phyloP scores from a whole-genome alignment of 2,888 invertebrate genomes.

The Limnephilus rhombicus region DNA sequence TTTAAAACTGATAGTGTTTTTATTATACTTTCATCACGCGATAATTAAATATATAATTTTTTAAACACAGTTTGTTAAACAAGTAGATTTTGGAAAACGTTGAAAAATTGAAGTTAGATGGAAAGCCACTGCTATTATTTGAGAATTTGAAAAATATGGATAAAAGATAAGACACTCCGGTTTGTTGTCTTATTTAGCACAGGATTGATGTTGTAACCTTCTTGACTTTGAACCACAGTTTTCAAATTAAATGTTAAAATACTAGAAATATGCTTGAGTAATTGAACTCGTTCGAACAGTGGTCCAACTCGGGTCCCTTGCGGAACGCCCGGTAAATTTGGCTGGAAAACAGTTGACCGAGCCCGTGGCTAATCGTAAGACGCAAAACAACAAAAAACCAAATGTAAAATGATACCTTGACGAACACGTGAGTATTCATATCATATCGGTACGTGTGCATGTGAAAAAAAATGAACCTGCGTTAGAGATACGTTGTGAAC shows the following conservation, averaged over 20 bases:
- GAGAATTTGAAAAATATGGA: no score
- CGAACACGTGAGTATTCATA: conserved; percentile 8
- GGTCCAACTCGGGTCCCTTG: neutral
- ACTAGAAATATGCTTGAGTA: neutral
- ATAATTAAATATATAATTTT: neutral
- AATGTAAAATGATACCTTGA: conserved; percentile 29
- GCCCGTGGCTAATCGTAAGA: conserved; percentile 14
- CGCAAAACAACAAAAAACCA: conserved; percentile 1
- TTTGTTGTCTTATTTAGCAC: no score
- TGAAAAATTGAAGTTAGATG: no score
- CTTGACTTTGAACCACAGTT: neutral
- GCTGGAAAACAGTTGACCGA: neutral
- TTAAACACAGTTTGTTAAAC: no score
- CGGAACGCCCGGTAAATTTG: neutral
- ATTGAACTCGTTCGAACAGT: neutral
- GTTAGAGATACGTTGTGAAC: neutral
- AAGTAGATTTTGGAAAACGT: neutral
- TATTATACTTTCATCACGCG: neutral
- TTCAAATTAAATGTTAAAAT: neutral
- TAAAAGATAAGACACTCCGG: no score
- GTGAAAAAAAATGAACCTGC: neutral
- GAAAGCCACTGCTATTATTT: no score
- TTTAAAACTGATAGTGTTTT: neutral
- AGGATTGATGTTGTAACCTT: no score
- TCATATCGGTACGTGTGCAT: neutral